A percentile compares a stretch with the other conserved stretches of the same genome.
phyloP scores from a whole-genome alignment of 2,888 invertebrate species.

The Clanis bilineata region DNA sequence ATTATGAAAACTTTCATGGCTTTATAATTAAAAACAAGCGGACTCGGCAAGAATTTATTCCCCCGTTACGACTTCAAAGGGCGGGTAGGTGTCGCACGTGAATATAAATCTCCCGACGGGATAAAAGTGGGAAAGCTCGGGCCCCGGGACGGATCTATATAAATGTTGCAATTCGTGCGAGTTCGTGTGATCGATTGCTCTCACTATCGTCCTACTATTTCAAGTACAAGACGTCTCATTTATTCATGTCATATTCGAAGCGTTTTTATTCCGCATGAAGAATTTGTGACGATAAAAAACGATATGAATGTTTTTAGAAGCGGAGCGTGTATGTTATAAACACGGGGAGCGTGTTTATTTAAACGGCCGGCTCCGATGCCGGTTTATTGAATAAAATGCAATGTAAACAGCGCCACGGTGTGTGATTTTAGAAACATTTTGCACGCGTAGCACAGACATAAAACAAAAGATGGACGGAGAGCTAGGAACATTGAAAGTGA shows the following conservation, averaged over 20 bases:
- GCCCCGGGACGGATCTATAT: conserved; percentile 63
- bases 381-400: conserved; percentile 43
- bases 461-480: too few species aligned
- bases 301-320: conserved; percentile 45
- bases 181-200: conserved; percentile 67
- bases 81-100: conserved; percentile 68
- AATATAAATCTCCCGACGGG: conserved; percentile 71
- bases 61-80: conserved; percentile 75
- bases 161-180: conserved; percentile 71
- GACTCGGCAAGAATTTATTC: conserved; percentile 66
- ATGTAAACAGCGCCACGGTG: conserved; percentile 30
- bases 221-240: conserved; percentile 69
- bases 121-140: conserved; percentile 63
- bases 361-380: conserved; percentile 33
- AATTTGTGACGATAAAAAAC: conserved; percentile 48
- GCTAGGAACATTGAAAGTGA: too few species aligned
- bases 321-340: conserved; percentile 46
- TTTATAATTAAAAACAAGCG: conserved; percentile 75
- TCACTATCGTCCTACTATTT: conserved; percentile 66
- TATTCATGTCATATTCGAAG: conserved; percentile 68
- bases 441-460: too few species aligned
- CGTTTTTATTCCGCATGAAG: conserved; percentile 50
- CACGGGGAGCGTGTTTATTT: conserved; percentile 39
- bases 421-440: conserved; percentile 30
- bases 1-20: conserved; percentile 58